Evolutionary conservation across 2,797 vertebrate species (phyloP), one percentile per base, ranked within the genome.

Genomic region (Sebastiscus tertius): DNA sequence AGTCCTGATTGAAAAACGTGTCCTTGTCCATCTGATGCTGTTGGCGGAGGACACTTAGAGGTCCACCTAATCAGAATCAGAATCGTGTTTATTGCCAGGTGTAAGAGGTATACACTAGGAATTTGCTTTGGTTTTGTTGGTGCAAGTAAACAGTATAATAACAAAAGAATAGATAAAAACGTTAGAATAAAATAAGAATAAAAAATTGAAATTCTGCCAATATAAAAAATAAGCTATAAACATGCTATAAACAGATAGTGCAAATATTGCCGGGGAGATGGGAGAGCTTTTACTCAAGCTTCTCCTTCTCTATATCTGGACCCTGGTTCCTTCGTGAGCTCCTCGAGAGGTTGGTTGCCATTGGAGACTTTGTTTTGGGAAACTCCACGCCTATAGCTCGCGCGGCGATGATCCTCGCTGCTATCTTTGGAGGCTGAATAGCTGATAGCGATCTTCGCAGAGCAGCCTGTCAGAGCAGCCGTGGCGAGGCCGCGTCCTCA

Each of bases 401-500:
- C 84, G 73, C 81, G 33, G 82, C 72, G 92, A 91, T 87, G 91
- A 88, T 89, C 83, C 77, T 81, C 75, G 87, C 85, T 92, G 86
- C 93, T 94, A 94, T 93, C 93, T 95, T 90, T 92, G 88, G 88
- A 91, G 84, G 87, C 75, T 10, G 68, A 16, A 95, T 39, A 39
- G 36, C 36, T 39, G 96, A 96, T 97, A 96, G 91, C 75, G 88
- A 96, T 96, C 36, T 39, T 39, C 96, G 89, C 87, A 74, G 85
- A 85, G 93, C 72, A 85, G 93, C 72, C 87, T 88, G 90, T 90
- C 83, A 88, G 83, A 82, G 91, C 81, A 71, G 87, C 85, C 42
- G 77, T 64, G 91, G 79, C 88, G 86, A 82, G 90, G 89, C 90
- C 81, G 89, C 89, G 87, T 95, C 95, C 95, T 92, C 89, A 94